Evolutionary conservation across 2,888 invertebrate genomes (phyloP).

Genomic region (Anorthoa munda): DNA sequence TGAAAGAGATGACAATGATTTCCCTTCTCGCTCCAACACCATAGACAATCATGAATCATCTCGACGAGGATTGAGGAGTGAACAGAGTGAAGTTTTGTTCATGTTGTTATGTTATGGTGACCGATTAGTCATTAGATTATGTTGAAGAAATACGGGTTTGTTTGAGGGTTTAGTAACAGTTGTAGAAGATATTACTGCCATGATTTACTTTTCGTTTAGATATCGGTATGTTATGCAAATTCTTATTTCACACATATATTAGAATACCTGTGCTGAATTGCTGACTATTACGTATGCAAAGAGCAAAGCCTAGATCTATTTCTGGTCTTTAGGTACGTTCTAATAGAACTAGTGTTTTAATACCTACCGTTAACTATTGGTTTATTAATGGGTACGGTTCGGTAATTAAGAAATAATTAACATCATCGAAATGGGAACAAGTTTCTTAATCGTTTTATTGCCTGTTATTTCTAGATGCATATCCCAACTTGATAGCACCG

Average conservation of each 20-base stretch:
- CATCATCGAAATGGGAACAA: neutral
- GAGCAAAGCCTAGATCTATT: neutral
- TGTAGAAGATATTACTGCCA: neutral
- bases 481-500: neutral
- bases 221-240: conserved; percentile 7
- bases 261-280: neutral
- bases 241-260: neutral
- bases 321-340: neutral
- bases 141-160: neutral
- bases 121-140: too few relatives aligned
- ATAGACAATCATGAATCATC: conserved; percentile 49
- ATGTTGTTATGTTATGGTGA: neutral
- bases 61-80: neutral
- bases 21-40: conserved; percentile 37
- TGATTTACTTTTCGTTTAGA: conserved; percentile 10
- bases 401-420: neutral
- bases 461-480: neutral
- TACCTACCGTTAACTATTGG: neutral
- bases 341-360: neutral
- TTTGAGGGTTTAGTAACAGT: neutral
- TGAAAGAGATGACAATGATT: conserved; percentile 17
- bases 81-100: conserved; percentile 1
- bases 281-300: neutral
- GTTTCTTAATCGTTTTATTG: neutral
- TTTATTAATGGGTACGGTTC: neutral